Evolutionary conservation across 2,888 invertebrate species (phyloP).

Genomic region (Philaethria dido): DNA sequence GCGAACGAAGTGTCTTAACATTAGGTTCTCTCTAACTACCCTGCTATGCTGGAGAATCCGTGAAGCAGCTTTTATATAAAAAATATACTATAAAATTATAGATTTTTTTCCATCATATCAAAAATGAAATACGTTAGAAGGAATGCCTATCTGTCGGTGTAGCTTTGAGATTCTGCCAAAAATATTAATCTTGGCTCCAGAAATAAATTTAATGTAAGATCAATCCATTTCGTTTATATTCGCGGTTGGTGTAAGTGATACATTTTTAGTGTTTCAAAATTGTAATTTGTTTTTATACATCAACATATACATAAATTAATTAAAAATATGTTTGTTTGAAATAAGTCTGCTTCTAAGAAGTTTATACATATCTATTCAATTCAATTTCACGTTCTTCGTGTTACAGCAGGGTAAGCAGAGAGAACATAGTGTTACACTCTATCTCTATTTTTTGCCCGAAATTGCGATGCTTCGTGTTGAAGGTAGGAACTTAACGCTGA

Average conservation of each 20-base stretch:
- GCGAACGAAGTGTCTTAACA: no score
- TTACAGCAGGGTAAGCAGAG: no score
- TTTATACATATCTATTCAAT: background rate
- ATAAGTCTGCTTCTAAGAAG: background rate
- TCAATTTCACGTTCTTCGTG: no score
- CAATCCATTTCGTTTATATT: conserved; percentile 62
- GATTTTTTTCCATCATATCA: conserved; percentile 1
- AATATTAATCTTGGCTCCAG: conserved; percentile 75
- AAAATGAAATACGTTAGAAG: conserved; percentile 25
- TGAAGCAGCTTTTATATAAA: no score
- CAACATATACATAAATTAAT: background rate
- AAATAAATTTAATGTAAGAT: conserved; percentile 78
- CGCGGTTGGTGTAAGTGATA: conserved; percentile 47
- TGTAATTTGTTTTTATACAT: background rate
- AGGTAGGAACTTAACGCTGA: no score
- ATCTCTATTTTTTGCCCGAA: no score
- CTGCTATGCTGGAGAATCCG: no score
- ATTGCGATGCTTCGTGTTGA: no score
- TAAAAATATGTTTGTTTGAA: background rate
- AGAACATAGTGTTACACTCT: no score
- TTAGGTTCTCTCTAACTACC: no score
- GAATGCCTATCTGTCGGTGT: conserved; percentile 36
- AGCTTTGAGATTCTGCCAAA: conserved; percentile 76
- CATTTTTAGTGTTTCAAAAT: conserved; percentile 25
- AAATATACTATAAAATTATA: background rate